Conservation (phyloP, 2,113 vertebrate species). For the Bothrops jararaca region DNA sequence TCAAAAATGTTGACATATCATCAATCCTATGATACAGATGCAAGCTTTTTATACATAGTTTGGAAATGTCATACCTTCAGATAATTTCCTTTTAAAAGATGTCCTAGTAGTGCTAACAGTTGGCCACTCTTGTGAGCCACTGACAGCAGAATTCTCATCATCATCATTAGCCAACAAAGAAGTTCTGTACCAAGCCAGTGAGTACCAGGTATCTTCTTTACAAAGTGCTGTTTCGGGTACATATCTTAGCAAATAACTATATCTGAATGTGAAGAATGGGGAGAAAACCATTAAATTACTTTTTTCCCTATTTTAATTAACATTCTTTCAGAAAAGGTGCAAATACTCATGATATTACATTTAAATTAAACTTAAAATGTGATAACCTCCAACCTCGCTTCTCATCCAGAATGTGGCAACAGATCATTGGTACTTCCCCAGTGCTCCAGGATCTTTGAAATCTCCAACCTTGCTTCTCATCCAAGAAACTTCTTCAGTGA, state of each 20-base stretch:
- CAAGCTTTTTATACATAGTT: not conserved
- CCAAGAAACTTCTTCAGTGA: not conserved
- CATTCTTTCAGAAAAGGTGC: not conserved
- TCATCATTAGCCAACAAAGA: slow-evolving; percentile 82
- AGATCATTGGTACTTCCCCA: not conserved
- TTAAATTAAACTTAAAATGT: not conserved
- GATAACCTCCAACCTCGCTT: not conserved
- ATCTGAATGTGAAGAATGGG: slow-evolving; percentile 59
- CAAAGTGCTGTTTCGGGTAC: slow-evolving; percentile 65
- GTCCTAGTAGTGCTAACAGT: slow-evolving; percentile 54
- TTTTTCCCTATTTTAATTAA: not conserved
- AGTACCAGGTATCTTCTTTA: slow-evolving; percentile 80
- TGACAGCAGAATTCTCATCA: slow-evolving; percentile 71
- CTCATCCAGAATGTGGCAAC: not conserved
- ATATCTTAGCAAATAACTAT: slow-evolving; percentile 80
- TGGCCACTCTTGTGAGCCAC: slow-evolving; percentile 64
- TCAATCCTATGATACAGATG: not conserved
- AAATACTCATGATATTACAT: not conserved
- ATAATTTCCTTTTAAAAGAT: slow-evolving; percentile 66
- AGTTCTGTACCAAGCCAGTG: slow-evolving; percentile 76
- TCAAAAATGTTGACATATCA: not conserved
- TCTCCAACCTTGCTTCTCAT: not conserved
- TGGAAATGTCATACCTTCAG: slow-evolving; percentile 66
- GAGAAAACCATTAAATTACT: not conserved
- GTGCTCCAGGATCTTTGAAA: not conserved